Percentiles rank a stretch among this genome's conserved stretches.
phyloP scores from a whole-genome alignment of 2,797 vertebrate genomes.

The Coluber constrictor region DNA sequence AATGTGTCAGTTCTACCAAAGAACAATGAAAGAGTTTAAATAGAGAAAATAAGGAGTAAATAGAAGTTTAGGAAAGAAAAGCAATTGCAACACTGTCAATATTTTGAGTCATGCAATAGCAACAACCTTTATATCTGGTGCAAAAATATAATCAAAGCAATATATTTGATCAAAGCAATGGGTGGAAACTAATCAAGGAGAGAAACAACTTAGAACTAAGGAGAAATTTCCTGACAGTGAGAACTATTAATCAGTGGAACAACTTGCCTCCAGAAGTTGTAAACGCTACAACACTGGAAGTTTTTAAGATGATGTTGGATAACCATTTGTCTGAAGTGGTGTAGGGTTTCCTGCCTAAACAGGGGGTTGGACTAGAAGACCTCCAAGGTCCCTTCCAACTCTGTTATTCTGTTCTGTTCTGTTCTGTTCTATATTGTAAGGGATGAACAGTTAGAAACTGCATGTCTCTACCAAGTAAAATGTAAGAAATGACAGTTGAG shows the following conservation, averaged over 20 bases:
- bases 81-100: neutral
- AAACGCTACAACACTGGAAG: too few species aligned
- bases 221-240: too few species aligned
- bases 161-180: neutral
- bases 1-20: fast-evolving
- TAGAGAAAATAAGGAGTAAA: neutral
- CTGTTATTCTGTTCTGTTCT: too few species aligned
- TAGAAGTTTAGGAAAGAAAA: neutral
- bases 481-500: neutral
- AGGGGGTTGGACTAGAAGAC: too few species aligned
- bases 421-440: neutral
- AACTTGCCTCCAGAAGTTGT: too few species aligned
- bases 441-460: neutral
- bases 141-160: neutral
- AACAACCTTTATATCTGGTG: neutral
- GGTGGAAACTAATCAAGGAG: too few species aligned
- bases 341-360: too few species aligned
- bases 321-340: too few species aligned
- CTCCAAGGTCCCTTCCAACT: too few species aligned
- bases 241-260: too few species aligned
- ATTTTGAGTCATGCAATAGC: neutral
- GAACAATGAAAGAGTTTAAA: neutral
- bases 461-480: neutral
- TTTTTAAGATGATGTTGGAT: too few species aligned
- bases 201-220: too few species aligned